phyloP scores from a whole-genome alignment of 2,797 vertebrate species.

The Merluccius polli region DNA sequence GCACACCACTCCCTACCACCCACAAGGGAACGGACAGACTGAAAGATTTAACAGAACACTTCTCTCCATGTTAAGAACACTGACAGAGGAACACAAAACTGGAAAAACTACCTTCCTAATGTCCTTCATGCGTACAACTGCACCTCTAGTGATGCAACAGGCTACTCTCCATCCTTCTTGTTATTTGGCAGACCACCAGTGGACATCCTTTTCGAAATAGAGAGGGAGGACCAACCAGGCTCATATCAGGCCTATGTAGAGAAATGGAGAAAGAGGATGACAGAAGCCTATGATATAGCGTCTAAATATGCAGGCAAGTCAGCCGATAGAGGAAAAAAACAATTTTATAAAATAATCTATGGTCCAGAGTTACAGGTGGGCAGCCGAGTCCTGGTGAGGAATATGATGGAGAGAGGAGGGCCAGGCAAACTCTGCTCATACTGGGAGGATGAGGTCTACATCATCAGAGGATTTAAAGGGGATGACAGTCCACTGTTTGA shows the following conservation, averaged over 20 bases:
- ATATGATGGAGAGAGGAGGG: not conserved
- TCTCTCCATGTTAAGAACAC: not conserved
- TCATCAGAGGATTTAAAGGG: too few relatives aligned
- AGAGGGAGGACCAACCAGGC: not conserved
- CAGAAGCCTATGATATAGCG: not conserved
- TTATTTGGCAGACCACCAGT: not conserved
- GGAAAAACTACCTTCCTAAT: not conserved
- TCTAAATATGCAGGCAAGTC: not conserved
- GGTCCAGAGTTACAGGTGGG: too few relatives aligned
- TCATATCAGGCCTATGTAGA: not conserved
- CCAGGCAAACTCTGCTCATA: not conserved
- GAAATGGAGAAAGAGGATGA: not conserved
- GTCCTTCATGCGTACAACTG: not conserved
- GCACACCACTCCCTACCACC: not conserved
- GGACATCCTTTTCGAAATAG: not conserved
- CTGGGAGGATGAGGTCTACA: too few relatives aligned
- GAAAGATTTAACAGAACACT: conserved; percentile 4
- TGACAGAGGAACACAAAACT: not conserved
- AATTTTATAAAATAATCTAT: not conserved
- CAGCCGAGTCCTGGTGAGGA: not conserved
- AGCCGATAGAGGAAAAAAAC: not conserved
- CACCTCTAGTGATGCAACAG: not conserved
- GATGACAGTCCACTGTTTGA: too few relatives aligned
- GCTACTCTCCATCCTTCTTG: not conserved
- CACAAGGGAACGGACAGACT: conserved; percentile 1